Conservation (phyloP, 1,140 invertebrate genomes). For the Drosophila truncata region DNA sequence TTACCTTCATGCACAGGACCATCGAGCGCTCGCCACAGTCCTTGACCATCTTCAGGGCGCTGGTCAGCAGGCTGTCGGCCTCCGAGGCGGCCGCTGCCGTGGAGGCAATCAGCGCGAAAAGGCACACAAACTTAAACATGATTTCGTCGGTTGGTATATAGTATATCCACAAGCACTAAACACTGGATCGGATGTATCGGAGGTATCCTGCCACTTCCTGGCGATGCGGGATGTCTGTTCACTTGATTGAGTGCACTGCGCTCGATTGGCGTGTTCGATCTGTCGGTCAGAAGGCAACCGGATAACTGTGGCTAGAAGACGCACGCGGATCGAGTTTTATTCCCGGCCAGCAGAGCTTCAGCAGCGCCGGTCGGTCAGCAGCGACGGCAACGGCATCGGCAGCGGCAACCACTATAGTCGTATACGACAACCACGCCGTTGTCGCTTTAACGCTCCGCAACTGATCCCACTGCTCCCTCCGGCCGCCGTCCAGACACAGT, state of each 20-base stretch:
- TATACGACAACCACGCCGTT: constrained; percentile 21
- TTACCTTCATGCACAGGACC: constrained; percentile 90
- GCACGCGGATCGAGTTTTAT: constrained; percentile 85
- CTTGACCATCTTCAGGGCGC: constrained; percentile 89
- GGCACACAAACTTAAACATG: constrained; percentile 86
- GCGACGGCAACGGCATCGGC: constrained; percentile 40
- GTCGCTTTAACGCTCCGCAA: constrained; percentile 56
- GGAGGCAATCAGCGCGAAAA: constrained; percentile 87
- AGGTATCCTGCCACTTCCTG: constrained; percentile 46
- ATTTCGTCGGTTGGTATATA: constrained; percentile 31
- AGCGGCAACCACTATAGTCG: constrained; percentile 18
- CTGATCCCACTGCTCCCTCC: constrained; percentile 8
- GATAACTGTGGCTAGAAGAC: constrained; percentile 85
- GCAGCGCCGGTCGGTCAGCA: constrained; percentile 44
- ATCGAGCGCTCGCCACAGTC: constrained; percentile 90
- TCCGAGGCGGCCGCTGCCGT: constrained; percentile 76
- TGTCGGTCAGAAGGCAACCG: constrained; percentile 85
- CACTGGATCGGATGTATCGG: constrained; percentile 32
- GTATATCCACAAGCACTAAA: constrained; percentile 53
- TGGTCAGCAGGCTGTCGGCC: constrained; percentile 85
- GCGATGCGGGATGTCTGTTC: constrained; percentile 21
- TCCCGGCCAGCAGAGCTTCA: constrained; percentile 76
- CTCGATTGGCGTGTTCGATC: constrained; percentile 81
- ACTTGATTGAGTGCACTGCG: constrained; percentile 78
- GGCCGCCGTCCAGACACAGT: constrained; percentile 42